Conservation (phyloP, 92 coral and sea anemone species). For the Porites cylindrica region DNA sequence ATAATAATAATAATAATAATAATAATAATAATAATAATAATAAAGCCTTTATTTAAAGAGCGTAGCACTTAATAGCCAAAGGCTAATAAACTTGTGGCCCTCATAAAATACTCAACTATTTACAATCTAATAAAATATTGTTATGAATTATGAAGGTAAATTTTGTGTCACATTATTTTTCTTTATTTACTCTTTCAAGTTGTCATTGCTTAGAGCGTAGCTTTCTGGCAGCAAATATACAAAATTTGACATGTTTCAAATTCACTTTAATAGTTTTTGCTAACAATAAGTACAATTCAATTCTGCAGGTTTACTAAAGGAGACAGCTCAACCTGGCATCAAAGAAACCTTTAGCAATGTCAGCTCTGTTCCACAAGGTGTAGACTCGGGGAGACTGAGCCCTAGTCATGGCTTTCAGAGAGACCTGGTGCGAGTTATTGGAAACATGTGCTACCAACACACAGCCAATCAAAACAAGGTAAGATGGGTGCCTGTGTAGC, state of each 20-base stretch:
- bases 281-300: background rate
- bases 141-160: no score
- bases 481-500: background rate
- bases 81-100: no score
- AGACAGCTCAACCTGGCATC: slow-evolving; percentile 68
- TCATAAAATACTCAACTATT: no score
- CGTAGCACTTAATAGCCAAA: no score
- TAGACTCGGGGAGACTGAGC: slow-evolving; percentile 69
- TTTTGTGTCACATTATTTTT: no score
- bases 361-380: slow-evolving; percentile 63
- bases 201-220: background rate
- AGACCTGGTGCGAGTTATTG: slow-evolving; percentile 88
- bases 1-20: no score
- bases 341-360: slow-evolving; percentile 66
- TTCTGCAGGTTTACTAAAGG: slow-evolving; percentile 76
- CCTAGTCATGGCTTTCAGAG: slow-evolving; percentile 97
- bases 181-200: no score
- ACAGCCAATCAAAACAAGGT: slow-evolving; percentile 85
- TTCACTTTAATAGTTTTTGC: background rate
- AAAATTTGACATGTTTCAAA: no score
- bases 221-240: background rate
- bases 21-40: no score
- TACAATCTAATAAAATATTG: no score
- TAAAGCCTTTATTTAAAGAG: no score
- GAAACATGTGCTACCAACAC: slow-evolving; percentile 90